Evolutionary conservation across 2,113 vertebrate species (phyloP), one percentile per base, ranked within the genome.

Genomic region (Triplophysa siluroides): DNA sequence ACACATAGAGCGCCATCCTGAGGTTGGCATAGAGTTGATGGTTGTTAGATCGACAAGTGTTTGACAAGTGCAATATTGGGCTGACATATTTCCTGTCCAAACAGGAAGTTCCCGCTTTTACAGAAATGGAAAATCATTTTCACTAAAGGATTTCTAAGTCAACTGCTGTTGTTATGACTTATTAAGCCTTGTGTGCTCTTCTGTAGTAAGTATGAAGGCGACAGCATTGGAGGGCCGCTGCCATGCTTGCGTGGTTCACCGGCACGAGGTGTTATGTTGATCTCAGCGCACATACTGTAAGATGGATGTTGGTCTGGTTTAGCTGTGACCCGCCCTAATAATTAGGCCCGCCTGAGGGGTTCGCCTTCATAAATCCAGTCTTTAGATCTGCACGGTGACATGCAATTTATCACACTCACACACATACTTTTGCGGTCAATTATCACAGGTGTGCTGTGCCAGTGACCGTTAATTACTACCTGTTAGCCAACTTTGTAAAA

Each of bases 351-450:
- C 79, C 76, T 60, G 43, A 38, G 81, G 54, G 83, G 54, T 76
- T 38, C 74, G 74, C 63, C 68, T 75, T 66, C 84, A 85, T 81
- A 83, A 83, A 85, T 85, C 75, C 74, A 80, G 63, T 73, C 50
- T 58, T 83, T 74, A 70, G 74, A 85, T 85, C 78, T 62, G 41
- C 58, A 43, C 63, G 63, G 72, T 81, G 81, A 74, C 84, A 78
- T 26, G 11, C 74, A 41, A 80, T 85, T 72, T 74, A 83, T 83
- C 78, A 73, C 47, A 65, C 77, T 61, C 61, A 61, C 61, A 67
- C 61, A 82, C 56, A 72, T 71, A 64, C 70, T 77, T 77, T 54
- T 77, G 73, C 19, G 66, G 67, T 71, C 68, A 84, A 68, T 79
- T 50, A 80, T 80, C 78, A 81, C 23, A 68, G 80, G 75, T 69